These are phyloP conservation scores for Epinotia brunnichana DNA, from an alignment of 2,888 invertebrate genomes.

Conservation along the genomic window DNA sequence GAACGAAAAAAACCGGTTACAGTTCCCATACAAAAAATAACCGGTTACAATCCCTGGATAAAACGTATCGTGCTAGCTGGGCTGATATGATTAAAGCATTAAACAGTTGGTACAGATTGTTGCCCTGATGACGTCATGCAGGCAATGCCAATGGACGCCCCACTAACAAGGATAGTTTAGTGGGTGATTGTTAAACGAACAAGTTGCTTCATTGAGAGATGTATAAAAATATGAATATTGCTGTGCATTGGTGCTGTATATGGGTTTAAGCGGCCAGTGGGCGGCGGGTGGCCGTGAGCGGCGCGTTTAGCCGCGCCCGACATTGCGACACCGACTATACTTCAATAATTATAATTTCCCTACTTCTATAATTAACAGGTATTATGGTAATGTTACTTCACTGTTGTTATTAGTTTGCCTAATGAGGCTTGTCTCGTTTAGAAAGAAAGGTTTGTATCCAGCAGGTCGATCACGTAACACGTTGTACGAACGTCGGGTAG, in stretches of 20 bases:
- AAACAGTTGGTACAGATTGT: constrained; percentile 19
- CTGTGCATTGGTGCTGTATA: constrained; percentile 76
- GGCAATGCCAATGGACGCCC: constrained; percentile 21
- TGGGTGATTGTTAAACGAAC: constrained; percentile 67
- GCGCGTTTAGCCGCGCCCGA: constrained; percentile 73
- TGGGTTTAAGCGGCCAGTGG: constrained; percentile 80
- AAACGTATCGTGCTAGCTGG: too few species aligned
- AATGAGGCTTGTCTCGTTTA: not conserved
- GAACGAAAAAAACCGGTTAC: too few species aligned
- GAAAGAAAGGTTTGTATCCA: too few species aligned
- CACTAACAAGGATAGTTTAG: constrained; percentile 42
- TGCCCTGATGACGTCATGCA: constrained; percentile 33
- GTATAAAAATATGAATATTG: constrained; percentile 78
- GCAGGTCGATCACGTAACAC: too few species aligned
- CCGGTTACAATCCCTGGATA: too few species aligned
- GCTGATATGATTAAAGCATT: constrained; percentile 7
- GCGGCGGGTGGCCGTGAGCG: constrained; percentile 80
- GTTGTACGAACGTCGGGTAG: too few species aligned
- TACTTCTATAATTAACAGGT: constrained; percentile 45
- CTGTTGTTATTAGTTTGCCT: constrained; percentile 1
- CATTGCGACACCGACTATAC: constrained; percentile 71
- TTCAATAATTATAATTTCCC: constrained; percentile 62
- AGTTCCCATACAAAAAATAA: too few species aligned
- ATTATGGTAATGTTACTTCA: not conserved
- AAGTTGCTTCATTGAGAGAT: constrained; percentile 66